Conservation (phyloP, 2,888 invertebrate genomes). For the Caenorhabditis becei region DNA sequence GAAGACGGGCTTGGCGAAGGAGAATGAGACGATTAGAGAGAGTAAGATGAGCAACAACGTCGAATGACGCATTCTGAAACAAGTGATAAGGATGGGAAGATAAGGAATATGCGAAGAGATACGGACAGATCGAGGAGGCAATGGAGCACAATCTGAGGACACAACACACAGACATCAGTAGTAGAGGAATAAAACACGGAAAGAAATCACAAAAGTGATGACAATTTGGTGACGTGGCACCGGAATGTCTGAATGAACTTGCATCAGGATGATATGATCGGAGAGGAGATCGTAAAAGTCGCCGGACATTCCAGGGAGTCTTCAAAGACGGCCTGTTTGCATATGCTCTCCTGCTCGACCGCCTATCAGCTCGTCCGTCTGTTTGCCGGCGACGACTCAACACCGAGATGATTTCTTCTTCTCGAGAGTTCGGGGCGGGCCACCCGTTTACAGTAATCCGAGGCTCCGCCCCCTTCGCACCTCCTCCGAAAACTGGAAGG, state of each 20-base stretch:
- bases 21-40: constrained; percentile 20
- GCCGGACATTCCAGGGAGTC: constrained; percentile 32
- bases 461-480: constrained; percentile 21
- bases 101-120: background rate
- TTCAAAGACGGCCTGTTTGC: constrained; percentile 38
- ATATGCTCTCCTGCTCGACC: constrained; percentile 22
- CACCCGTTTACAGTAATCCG: constrained; percentile 30
- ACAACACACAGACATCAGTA: background rate
- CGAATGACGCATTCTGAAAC: constrained; percentile 22
- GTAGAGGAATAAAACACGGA: constrained; percentile 14
- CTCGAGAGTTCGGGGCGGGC: constrained; percentile 32
- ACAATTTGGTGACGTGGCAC: constrained; percentile 48
- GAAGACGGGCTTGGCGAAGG: constrained; percentile 44
- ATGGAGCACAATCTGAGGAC: background rate
- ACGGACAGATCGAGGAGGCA: background rate
- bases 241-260: constrained; percentile 41
- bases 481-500: constrained; percentile 29
- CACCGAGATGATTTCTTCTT: constrained; percentile 8
- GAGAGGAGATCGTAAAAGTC: constrained; percentile 14
- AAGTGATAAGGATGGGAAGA: constrained; percentile 1
- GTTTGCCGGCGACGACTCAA: constrained; percentile 13
- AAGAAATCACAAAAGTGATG: constrained; percentile 34
- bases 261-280: constrained; percentile 43
- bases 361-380: constrained; percentile 13
- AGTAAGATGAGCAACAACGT: constrained; percentile 38